Conservation (phyloP, 2,888 invertebrate species). For the Oscheius sp. region DNA sequence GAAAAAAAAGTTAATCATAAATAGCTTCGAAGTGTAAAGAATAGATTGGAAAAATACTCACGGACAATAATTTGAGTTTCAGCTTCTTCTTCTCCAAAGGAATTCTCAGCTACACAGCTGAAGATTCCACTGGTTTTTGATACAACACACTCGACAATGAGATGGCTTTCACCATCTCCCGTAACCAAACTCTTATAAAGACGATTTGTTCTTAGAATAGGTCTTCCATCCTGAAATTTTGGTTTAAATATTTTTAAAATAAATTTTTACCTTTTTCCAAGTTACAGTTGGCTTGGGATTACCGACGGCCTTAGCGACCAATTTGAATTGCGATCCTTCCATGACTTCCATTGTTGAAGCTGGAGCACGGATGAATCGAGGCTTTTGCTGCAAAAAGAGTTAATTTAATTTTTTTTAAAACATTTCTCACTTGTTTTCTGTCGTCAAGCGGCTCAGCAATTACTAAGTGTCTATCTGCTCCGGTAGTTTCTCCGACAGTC, state of each 20-base stretch:
- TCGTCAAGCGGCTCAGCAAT: slow-evolving; percentile 52
- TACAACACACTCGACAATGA: slow-evolving; percentile 59
- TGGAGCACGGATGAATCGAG: slow-evolving; percentile 57
- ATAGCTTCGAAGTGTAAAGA: background rate
- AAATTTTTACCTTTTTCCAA: slow-evolving; percentile 54
- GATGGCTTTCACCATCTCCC: slow-evolving; percentile 59
- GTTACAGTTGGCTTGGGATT: slow-evolving; percentile 57
- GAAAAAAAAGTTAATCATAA: background rate
- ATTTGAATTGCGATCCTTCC: slow-evolving; percentile 57
- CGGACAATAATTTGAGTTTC: slow-evolving; percentile 55
- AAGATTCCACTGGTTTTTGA: slow-evolving; percentile 71
- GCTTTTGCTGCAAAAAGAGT: slow-evolving; percentile 31
- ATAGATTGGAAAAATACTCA: slow-evolving; percentile 11
- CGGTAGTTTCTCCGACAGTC: slow-evolving; percentile 57
- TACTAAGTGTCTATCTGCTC: slow-evolving; percentile 62
- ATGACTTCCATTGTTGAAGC: slow-evolving; percentile 53
- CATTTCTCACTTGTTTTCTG: slow-evolving; percentile 1
- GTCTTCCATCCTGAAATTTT: slow-evolving; percentile 51
- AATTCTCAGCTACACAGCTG: slow-evolving; percentile 72
- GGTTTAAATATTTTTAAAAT: too few species aligned
- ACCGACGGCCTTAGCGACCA: slow-evolving; percentile 60
- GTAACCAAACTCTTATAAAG: slow-evolving; percentile 53
- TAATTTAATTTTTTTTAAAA: background rate
- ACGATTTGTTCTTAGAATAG: slow-evolving; percentile 54
- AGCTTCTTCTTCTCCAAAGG: slow-evolving; percentile 66